Base-by-base conservation (phyloP, 1,140 invertebrate species). In the Pomacea maculata region DNA sequence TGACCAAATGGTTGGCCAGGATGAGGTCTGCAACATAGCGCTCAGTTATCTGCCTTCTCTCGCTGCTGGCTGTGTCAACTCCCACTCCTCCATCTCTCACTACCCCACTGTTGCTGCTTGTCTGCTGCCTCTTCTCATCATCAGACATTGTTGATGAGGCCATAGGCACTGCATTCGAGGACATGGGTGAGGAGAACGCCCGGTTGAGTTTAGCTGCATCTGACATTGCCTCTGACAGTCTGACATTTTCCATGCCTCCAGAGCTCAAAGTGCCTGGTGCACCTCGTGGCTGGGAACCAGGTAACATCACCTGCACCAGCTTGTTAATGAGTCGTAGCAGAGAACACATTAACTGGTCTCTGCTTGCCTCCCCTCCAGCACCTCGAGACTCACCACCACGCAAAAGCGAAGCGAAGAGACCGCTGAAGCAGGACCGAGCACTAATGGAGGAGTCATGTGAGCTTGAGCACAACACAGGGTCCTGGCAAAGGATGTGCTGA, bases 271-370 rank as follows among this genome's bases (percentile, higher is more conserved):
- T 17, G 25, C 63, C 19, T 12, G 55, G 19, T n/a, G 15, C 29
- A 14, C 70, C 64, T 19, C 45, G 67, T 14, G 68, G 34, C 14
- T 19, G 54, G 4, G 57, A 72, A 79, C 79, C 84, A 72, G 70
- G 79, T n/a, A 77, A 78, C n/a, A 17, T 21, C 57, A 79, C 79
- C 79, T 74, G 79, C 17, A 68, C 61, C 29, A 75, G 79, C 86
- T 93, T 94, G 77, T 93, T 94, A 6, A 94, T 93, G 55, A 95
- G 91, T 90, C 94, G 95, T 11, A 96, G 92, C 29, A 95, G 92
- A 85, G 93, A 93, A 82, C 95, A 94, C 61, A 95, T 92, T 19
- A 96, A 90, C 64, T 93, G 92, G 85, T 95, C 94, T 90, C 94
- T 94, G 3, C 93, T 94, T 57, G 94, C 93, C 15, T 90, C 89